Evolutionary conservation across 2,113 vertebrate genomes (phyloP).

Genomic region (Tympanuchus pallidicinctus): DNA sequence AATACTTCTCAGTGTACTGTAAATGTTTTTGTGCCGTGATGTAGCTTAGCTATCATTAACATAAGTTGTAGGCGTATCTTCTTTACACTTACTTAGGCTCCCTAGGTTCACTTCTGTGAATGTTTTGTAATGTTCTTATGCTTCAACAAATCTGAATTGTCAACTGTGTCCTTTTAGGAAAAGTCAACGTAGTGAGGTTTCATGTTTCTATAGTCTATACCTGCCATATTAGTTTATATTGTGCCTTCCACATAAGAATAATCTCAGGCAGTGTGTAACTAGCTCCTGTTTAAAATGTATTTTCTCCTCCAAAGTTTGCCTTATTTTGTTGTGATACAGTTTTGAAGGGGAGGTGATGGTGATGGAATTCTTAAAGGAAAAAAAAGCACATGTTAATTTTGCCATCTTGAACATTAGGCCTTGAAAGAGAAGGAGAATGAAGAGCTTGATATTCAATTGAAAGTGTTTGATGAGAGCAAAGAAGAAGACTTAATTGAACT

Average conservation of each 20-base stretch:
- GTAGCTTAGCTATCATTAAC: not conserved
- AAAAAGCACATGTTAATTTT: not conserved
- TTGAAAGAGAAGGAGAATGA: conserved; percentile 94
- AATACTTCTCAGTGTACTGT: not conserved
- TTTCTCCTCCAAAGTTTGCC: not conserved
- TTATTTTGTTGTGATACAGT: not conserved
- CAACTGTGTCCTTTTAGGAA: not conserved
- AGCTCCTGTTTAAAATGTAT: not conserved
- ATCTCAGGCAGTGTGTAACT: not conserved
- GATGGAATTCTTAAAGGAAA: not conserved
- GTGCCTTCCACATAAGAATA: not conserved
- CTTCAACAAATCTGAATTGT: not conserved
- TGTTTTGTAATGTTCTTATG: not conserved
- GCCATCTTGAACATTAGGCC: conserved; percentile 78
- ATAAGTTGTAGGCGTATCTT: not conserved
- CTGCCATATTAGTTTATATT: not conserved
- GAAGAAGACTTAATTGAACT: conserved; percentile 96
- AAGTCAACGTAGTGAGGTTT: not conserved
- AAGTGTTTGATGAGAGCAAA: conserved; percentile 98
- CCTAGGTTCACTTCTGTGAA: not conserved
- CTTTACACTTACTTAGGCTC: not conserved
- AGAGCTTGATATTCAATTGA: conserved; percentile 98
- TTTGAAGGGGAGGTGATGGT: not conserved
- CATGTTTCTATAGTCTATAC: not conserved
- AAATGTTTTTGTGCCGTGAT: not conserved